These are phyloP conservation scores for Novumbra hubbsi DNA, from an alignment of 2,797 vertebrate species.

Conservation along the genomic window DNA sequence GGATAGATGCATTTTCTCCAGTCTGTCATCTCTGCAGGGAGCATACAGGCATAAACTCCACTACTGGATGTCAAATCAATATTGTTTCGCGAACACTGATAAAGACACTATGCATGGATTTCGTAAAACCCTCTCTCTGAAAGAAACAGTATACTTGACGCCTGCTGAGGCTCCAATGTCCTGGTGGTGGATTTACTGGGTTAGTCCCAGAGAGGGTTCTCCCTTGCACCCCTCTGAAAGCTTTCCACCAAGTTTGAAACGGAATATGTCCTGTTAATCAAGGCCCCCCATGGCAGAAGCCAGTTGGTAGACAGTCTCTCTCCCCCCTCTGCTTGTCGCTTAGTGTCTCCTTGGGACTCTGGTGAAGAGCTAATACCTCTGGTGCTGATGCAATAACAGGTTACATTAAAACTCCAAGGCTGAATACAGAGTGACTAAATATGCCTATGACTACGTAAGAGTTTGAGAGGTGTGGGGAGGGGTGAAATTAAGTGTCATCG, in stretches of 20 bases:
- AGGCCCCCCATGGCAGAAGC: background rate
- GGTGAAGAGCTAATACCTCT: background rate
- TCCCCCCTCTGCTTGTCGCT: slow-evolving; percentile 6
- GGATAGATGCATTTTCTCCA: background rate
- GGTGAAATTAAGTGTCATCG: background rate
- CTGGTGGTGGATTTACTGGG: background rate
- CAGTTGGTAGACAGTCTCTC: slow-evolving; percentile 7
- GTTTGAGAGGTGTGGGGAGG: background rate
- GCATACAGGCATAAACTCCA: background rate
- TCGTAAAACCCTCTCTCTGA: background rate
- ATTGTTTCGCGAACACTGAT: background rate
- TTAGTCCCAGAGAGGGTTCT: slow-evolving; percentile 25
- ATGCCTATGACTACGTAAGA: background rate
- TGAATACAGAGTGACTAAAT: background rate
- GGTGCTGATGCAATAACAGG: background rate
- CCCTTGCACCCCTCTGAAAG: slow-evolving; percentile 10
- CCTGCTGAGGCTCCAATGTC: background rate
- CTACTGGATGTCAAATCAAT: background rate
- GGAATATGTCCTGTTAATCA: slow-evolving; percentile 8
- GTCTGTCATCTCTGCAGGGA: background rate
- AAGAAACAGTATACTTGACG: background rate
- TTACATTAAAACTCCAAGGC: background rate
- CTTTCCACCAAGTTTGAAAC: slow-evolving; percentile 19
- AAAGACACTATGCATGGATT: background rate
- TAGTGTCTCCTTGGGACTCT: slow-evolving; percentile 8